Conservation (phyloP, 2,888 invertebrate genomes). For the Villa cingulata region DNA sequence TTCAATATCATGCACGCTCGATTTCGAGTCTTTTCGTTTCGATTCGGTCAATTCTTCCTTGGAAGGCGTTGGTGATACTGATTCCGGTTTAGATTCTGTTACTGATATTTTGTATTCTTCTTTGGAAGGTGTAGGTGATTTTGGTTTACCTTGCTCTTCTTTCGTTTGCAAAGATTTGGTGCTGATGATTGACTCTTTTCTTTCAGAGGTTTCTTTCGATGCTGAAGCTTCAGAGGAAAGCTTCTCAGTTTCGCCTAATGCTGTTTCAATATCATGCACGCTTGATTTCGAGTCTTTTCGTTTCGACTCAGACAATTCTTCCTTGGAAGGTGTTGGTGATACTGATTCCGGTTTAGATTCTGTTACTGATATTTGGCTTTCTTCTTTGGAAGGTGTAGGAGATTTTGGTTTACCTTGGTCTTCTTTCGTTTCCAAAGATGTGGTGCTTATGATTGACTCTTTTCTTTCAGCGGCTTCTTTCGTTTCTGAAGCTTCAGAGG, state of each 20-base stretch:
- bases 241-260: neutral
- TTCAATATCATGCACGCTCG: too few relatives aligned
- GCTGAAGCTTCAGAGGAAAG: too few relatives aligned
- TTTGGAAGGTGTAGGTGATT: conserved; percentile 14
- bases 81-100: too few relatives aligned
- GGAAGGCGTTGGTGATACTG: too few relatives aligned
- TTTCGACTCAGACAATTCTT: conserved; percentile 3
- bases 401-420: too few relatives aligned
- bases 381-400: too few relatives aligned
- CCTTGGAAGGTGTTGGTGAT: conserved; percentile 3
- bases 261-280: too few relatives aligned
- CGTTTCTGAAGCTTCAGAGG: neutral
- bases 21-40: too few relatives aligned
- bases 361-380: neutral
- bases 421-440: too few relatives aligned
- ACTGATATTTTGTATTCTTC: conserved; percentile 21
- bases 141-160: neutral
- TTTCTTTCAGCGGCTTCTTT: neutral
- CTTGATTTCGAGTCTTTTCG: too few relatives aligned
- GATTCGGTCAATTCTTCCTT: too few relatives aligned
- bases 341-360: neutral
- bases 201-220: conserved; percentile 8
- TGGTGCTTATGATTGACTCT: too few relatives aligned
- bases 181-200: neutral
- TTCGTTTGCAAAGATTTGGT: conserved; percentile 1